Base-by-base conservation (phyloP, 1,140 invertebrate genomes). In the Calliphora vicina region DNA sequence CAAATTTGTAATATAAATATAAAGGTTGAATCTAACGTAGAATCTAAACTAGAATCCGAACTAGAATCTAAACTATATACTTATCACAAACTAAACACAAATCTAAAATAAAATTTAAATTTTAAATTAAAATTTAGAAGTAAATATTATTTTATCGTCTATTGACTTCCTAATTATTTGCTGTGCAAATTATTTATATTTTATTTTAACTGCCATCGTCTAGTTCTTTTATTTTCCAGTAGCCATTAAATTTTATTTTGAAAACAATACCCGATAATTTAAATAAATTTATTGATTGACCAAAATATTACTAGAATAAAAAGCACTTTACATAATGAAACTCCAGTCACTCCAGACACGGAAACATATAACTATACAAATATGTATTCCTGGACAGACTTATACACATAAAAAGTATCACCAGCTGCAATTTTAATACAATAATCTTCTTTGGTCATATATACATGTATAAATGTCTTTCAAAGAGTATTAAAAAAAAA, bases 231-330 rank as follows among this genome's bases (percentile, higher is more conserved):
- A 6, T 35, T 35, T 35, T 0, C 10, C 35, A 35, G n/a, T 25
- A 67, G n/a, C 50, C 9, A 67, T 67, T 67, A 67, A 67, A 67
- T 67, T 67, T 67, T 23, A 23, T 67, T 67, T 20, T 25, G 17
- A 67, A 67, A 67, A 67, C 23, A 67, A 67, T 67, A 67, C 61
- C 20, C n/a, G 20, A 67, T n/a, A 20, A 23, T 67, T 67, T n/a
- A 78, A 78, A 78, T 76, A 76, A 78, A 78, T 78, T 78, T 78
- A 78, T 78, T 78, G 74, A 45, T 78, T 78, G 35, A 67, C 61
- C 20, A 67, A 35, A 35, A 23, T 23, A 67, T 67, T 25, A 20
- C 9, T 67, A 12, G 61, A 23, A 67, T 67, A 76, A 15, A 76
- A 12, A 25, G 72, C 74, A 45, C 74, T 78, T 25, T 78, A 45